Conservation (phyloP, 2,888 invertebrate species). For the Cancer borealis region DNA sequence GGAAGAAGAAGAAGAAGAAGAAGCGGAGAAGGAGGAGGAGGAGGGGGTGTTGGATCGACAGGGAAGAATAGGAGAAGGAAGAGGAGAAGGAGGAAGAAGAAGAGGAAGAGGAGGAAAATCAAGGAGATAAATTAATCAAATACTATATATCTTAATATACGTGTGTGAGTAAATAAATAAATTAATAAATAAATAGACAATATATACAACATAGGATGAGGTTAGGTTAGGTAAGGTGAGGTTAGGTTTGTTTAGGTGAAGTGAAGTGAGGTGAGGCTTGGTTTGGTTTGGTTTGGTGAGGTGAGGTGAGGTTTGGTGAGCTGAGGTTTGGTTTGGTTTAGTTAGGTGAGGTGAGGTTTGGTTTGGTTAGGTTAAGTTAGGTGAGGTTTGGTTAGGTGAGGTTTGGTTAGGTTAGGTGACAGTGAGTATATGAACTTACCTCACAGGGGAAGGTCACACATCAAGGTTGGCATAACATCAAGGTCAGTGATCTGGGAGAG, state of each 20-base stretch:
- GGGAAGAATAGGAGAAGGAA: background rate
- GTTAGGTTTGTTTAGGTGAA: too few species aligned
- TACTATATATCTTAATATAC: too few species aligned
- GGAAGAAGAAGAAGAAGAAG: background rate
- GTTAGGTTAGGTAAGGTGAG: too few species aligned
- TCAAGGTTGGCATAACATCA: conserved; percentile 66
- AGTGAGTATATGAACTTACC: conserved; percentile 40
- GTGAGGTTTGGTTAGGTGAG: too few species aligned
- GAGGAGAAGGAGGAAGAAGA: too few species aligned
- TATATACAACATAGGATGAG: too few species aligned
- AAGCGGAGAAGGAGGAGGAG: background rate
- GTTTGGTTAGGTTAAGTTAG: too few species aligned
- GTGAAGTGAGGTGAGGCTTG: too few species aligned
- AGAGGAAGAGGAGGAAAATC: background rate
- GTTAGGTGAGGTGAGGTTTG: background rate
- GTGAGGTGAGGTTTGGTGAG: background rate
- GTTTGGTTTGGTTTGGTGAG: background rate
- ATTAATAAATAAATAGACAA: too few species aligned
- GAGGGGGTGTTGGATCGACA: background rate
- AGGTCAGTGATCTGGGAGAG: conserved; percentile 79
- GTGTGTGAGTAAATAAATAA: too few species aligned
- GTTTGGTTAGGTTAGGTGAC: background rate
- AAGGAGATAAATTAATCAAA: background rate
- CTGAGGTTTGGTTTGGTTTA: too few species aligned
- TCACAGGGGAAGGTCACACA: conserved; percentile 72